Evolutionary conservation across 2,797 vertebrate genomes (phyloP).

Genomic region (Onychomys torridus): DNA sequence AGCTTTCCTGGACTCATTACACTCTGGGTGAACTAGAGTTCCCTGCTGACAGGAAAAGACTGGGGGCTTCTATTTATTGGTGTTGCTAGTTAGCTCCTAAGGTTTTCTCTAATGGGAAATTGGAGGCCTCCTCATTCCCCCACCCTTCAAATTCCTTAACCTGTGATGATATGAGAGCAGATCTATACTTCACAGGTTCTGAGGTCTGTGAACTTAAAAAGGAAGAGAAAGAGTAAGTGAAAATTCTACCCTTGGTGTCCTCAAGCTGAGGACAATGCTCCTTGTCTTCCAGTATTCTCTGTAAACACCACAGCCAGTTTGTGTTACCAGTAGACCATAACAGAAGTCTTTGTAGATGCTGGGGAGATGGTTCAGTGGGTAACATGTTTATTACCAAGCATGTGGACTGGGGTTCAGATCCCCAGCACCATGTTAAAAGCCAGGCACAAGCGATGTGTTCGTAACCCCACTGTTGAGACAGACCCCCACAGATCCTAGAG

Average conservation of each 20-base stretch:
- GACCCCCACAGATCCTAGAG: background rate
- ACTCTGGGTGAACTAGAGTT: background rate
- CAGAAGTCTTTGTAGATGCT: background rate
- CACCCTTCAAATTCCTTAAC: background rate
- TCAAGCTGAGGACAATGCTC: background rate
- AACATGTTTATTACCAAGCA: background rate
- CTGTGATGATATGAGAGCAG: background rate
- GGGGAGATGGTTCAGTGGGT: background rate
- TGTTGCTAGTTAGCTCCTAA: background rate
- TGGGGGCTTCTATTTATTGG: background rate
- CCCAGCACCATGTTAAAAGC: background rate
- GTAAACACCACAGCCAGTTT: background rate
- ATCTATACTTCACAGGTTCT: background rate
- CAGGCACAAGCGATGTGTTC: background rate
- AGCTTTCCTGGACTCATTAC: background rate
- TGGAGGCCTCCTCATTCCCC: too few relatives aligned
- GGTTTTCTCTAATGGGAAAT: background rate
- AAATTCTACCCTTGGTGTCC: background rate
- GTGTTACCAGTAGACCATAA: background rate
- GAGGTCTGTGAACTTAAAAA: background rate
- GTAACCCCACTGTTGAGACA: background rate
- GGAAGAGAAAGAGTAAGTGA: background rate
- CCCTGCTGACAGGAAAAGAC: background rate
- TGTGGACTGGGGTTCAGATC: background rate
- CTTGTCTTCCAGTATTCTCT: background rate